phyloP scores from a whole-genome alignment of 2,113 vertebrate species.

The Caranx melampygus region DNA sequence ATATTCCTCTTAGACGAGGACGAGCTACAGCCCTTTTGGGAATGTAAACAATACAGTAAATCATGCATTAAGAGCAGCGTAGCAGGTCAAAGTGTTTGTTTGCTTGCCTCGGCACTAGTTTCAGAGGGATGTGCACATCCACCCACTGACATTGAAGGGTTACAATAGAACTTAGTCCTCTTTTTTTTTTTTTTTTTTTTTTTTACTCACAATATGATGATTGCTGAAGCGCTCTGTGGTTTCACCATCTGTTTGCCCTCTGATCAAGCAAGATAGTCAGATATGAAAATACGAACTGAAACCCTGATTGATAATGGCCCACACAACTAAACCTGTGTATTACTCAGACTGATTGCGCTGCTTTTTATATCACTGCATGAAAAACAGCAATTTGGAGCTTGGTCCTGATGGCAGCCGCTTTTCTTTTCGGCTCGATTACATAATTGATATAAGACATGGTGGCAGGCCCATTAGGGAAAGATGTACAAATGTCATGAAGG shows the following conservation, averaged over 20 bases:
- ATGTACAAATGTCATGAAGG: slow-evolving; percentile 16
- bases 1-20: slow-evolving; percentile 41
- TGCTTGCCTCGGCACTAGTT: slow-evolving; percentile 26
- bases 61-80: slow-evolving; percentile 49
- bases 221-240: neutral
- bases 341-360: slow-evolving; percentile 7
- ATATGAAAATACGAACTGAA: slow-evolving; percentile 20
- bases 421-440: slow-evolving; percentile 1
- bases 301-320: neutral
- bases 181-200: slow-evolving; percentile 11
- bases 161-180: neutral
- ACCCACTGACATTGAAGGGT: slow-evolving; percentile 34
- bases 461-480: slow-evolving; percentile 15
- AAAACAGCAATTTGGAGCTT: neutral
- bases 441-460: slow-evolving; percentile 28
- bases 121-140: slow-evolving; percentile 32
- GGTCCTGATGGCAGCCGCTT: neutral
- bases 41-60: slow-evolving; percentile 57
- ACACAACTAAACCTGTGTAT: slow-evolving; percentile 10
- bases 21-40: slow-evolving; percentile 49
- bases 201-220: slow-evolving; percentile 22
- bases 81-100: slow-evolving; percentile 53
- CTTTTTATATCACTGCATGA: neutral
- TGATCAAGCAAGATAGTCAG: slow-evolving; percentile 21
- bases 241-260: slow-evolving; percentile 48